A percentile compares a stretch with the other conserved stretches of the same genome.
Evolutionary conservation across 2,113 vertebrate genomes (phyloP).

Genomic region (Toxotes chatareus): DNA sequence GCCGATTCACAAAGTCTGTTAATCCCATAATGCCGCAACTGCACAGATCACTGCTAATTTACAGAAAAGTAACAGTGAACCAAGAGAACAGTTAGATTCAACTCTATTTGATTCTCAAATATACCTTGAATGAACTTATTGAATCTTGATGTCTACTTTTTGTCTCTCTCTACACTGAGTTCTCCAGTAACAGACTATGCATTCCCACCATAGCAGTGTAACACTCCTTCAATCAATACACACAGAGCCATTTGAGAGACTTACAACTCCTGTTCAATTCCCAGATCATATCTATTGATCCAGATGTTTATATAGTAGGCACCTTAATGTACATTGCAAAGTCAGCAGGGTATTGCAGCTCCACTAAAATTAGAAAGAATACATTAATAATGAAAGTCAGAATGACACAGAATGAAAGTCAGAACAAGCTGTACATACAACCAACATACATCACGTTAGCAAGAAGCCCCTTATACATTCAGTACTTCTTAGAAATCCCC

Average conservation of each 20-base stretch:
- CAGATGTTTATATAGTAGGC: slow-evolving; percentile 15
- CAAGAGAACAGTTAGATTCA: background rate
- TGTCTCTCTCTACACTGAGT: background rate
- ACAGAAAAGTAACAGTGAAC: background rate
- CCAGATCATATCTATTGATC: slow-evolving; percentile 58
- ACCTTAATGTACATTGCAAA: slow-evolving; percentile 36
- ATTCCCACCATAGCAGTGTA: slow-evolving; percentile 13
- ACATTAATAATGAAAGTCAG: slow-evolving; percentile 15
- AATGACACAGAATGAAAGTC: background rate
- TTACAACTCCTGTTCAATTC: slow-evolving; percentile 17
- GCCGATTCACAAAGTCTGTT: slow-evolving; percentile 66
- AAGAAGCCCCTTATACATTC: slow-evolving; percentile 22
- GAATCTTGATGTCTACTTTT: background rate
- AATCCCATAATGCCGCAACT: slow-evolving; percentile 64
- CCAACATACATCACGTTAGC: slow-evolving; percentile 16
- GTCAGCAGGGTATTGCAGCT: slow-evolving; percentile 13
- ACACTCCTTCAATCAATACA: slow-evolving; percentile 51
- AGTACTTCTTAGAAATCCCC: slow-evolving; percentile 15
- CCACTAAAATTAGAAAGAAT: slow-evolving; percentile 33
- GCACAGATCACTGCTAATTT: slow-evolving; percentile 51
- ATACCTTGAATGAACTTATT: background rate
- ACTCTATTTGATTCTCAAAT: background rate
- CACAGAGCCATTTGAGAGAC: slow-evolving; percentile 45
- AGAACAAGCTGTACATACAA: background rate
- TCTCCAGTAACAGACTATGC: slow-evolving; percentile 2